A percentile compares a stretch with the other conserved stretches of the same genome.
Evolutionary conservation across 92 coral and sea anemone species (phyloP).

Genomic region (Siderastrea siderea): DNA sequence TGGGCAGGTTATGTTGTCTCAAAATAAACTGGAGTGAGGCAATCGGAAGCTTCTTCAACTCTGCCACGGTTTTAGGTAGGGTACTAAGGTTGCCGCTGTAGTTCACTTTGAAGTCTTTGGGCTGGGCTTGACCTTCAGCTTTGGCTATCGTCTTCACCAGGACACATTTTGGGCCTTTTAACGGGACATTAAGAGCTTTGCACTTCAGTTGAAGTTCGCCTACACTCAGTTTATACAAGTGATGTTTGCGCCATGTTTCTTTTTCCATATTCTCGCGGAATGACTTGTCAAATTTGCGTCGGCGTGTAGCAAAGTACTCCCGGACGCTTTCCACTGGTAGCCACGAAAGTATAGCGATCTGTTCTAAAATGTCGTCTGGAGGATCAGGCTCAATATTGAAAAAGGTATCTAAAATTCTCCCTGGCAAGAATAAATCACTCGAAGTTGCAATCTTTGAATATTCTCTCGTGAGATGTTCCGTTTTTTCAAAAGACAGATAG

Average conservation of each 20-base stretch:
- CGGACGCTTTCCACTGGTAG: slow-evolving; percentile 34
- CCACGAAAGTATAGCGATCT: slow-evolving; percentile 22
- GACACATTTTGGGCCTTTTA: too few species aligned
- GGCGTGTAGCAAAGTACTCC: neutral
- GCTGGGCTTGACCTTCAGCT: too few species aligned
- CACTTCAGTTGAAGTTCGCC: neutral
- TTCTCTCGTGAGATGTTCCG: slow-evolving; percentile 1
- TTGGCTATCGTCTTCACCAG: too few species aligned
- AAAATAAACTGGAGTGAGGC: too few species aligned
- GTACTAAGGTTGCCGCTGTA: too few species aligned
- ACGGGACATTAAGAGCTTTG: neutral
- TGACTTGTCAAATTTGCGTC: slow-evolving; percentile 46
- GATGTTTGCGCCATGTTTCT: slow-evolving; percentile 69
- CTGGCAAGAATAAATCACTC: slow-evolving; percentile 47
- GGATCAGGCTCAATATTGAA: slow-evolving; percentile 55
- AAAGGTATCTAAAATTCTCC: slow-evolving; percentile 53
- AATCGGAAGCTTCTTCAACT: too few species aligned
- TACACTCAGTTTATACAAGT: slow-evolving; percentile 34
- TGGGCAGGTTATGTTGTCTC: too few species aligned
- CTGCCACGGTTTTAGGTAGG: too few species aligned
- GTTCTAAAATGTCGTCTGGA: slow-evolving; percentile 45
- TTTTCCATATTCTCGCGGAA: slow-evolving; percentile 47
- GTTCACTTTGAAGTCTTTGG: too few species aligned
- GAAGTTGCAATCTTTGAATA: neutral
- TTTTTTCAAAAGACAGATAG: slow-evolving; percentile 60